Evolutionary conservation across 2,113 vertebrate species (phyloP).

Genomic region (Poeciliopsis turrubarensis): DNA sequence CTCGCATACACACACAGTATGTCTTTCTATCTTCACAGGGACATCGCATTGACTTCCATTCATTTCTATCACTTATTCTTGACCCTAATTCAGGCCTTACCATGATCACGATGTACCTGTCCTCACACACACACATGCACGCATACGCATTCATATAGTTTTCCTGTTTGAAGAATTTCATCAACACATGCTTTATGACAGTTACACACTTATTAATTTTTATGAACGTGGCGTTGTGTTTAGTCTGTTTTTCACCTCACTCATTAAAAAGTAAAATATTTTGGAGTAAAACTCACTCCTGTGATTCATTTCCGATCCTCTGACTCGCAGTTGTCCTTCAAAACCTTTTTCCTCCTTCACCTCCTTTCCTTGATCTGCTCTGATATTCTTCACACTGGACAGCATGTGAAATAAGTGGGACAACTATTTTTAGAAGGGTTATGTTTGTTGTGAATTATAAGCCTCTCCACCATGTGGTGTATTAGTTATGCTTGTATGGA

Average conservation of each 20-base stretch:
- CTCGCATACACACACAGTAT: no score
- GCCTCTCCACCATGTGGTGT: constrained; percentile 21
- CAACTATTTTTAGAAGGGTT: constrained; percentile 25
- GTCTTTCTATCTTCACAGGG: no score
- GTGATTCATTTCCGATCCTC: constrained; percentile 1
- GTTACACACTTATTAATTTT: neutral
- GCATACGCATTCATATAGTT: no score
- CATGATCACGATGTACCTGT: no score
- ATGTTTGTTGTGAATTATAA: constrained; percentile 28
- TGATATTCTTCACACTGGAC: constrained; percentile 17
- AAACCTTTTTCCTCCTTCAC: neutral
- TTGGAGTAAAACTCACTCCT: constrained; percentile 2
- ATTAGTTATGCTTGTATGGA: constrained; percentile 1
- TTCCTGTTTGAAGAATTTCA: neutral
- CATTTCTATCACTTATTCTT: no score
- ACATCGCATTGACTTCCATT: no score
- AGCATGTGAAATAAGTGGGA: constrained; percentile 8
- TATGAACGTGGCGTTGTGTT: neutral
- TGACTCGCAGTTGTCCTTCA: constrained; percentile 6
- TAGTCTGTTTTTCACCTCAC: neutral
- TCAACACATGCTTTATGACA: constrained; percentile 5
- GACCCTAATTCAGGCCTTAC: no score
- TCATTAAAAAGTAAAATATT: neutral
- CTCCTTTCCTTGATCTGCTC: constrained; percentile 2
- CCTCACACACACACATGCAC: neutral